Evolutionary conservation across 2,113 vertebrate genomes (phyloP).

Genomic region (Chloropsis hardwickii): DNA sequence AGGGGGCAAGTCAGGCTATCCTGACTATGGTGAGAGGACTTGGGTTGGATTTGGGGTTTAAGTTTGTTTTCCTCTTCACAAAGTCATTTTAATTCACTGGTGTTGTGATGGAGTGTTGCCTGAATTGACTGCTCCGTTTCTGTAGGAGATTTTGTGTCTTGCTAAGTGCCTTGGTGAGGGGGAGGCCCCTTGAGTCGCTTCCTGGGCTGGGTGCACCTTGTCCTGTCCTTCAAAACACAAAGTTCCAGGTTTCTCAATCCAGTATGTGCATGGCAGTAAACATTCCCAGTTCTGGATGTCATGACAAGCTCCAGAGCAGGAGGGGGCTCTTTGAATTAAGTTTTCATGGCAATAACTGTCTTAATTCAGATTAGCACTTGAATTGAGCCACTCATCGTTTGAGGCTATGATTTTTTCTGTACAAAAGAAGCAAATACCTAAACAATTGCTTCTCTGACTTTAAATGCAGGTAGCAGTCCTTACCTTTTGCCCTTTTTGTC

Average conservation of each 20-base stretch:
- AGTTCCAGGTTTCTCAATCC: background rate
- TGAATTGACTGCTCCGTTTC: background rate
- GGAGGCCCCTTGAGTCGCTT: background rate
- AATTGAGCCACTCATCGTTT: background rate
- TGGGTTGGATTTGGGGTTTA: background rate
- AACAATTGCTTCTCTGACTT: background rate
- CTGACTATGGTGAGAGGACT: fast-evolving
- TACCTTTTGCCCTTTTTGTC: background rate
- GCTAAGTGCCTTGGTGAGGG: background rate
- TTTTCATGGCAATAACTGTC: background rate
- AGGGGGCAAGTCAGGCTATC: background rate
- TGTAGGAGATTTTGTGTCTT: background rate
- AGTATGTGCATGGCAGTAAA: background rate
- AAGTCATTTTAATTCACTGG: background rate
- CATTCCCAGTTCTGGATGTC: background rate
- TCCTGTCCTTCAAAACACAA: background rate
- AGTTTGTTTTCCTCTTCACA: background rate
- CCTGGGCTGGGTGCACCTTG: fast-evolving
- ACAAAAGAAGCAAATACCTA: fast-evolving
- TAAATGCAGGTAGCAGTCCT: background rate
- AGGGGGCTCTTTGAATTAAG: background rate
- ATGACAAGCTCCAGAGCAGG: background rate
- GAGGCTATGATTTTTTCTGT: background rate
- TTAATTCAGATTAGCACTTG: background rate
- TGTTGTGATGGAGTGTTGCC: background rate